Conservation (phyloP, 2,797 vertebrate genomes). For the Acanthiza pusilla region DNA sequence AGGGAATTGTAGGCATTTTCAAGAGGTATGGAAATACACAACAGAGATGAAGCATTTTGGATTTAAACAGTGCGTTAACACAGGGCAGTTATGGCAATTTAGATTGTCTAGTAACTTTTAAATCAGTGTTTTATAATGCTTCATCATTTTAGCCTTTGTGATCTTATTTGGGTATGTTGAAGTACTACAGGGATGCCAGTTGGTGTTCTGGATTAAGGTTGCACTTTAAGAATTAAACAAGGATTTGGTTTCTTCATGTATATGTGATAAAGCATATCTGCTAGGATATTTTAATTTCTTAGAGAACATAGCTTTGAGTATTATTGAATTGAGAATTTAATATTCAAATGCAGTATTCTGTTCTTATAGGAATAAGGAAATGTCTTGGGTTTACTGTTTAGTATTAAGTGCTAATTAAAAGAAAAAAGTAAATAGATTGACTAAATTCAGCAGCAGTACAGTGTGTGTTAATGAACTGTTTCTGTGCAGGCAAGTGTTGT, state of each 20-base stretch:
- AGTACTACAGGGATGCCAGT: not conserved
- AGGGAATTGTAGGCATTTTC: not conserved
- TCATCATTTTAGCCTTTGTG: not conserved
- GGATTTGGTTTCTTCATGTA: not conserved
- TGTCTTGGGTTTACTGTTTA: not conserved
- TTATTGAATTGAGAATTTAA: not conserved
- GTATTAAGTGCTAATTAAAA: not conserved
- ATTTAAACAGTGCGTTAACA: not conserved
- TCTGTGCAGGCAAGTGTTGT: conserved; percentile 78
- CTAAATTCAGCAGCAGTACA: not conserved
- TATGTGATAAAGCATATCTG: not conserved
- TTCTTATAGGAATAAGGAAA: not conserved
- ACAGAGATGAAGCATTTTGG: not conserved
- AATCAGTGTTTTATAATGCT: not conserved
- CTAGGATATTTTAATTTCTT: not conserved
- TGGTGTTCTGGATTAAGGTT: not conserved
- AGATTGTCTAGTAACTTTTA: not conserved
- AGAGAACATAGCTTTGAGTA: not conserved
- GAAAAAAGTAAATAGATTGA: not conserved
- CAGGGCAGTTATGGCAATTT: not conserved
- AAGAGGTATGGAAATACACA: not conserved
- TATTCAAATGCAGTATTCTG: not conserved
- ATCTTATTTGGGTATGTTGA: not conserved
- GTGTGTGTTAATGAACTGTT: not conserved
- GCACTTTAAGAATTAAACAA: not conserved